Base-by-base conservation (phyloP, 35 echinoderm and acorn worm species). In the Holothuria glaberrima region DNA sequence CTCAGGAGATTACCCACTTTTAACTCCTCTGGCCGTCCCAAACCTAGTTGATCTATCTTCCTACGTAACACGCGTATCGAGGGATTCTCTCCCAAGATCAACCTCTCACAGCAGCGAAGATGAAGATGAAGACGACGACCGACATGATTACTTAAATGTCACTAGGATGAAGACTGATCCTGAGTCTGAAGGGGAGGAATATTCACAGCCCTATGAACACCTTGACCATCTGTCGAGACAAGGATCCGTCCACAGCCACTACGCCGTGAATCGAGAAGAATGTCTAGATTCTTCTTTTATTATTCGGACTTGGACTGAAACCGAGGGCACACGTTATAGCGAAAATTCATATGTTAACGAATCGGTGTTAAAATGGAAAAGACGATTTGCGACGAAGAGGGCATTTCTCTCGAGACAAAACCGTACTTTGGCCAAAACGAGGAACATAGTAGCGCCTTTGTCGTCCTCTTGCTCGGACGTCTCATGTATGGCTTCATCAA, bases 271-370 rank as follows among this genome's bases (percentile, higher is more conserved):
- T 28, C 21, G 20, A 30, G 59, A 86, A n/a, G 28, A 30, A 19
- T 62, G 30, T 22, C 12, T 32, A 62, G 18, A 25, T 26, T 30
- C 82, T 12, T 56, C 78, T 56, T 86, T 86, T 9, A 86, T 86
- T 17, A 22, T 86, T 16, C 26, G 82, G 9, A 86, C 82, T 38
- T 86, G 82, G 82, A 86, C 82, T 31, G 82, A 65, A 17, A 35
- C 82, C 5, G 82, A 62, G 16, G 6, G 32, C 14, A 86, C 12
- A 30, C 14, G 16, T 12, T 28, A 14, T 30, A 65, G 30, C 82
- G 82, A 86, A 27, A 86, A 86, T 30, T 86, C 82, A 0, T 86
- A 86, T 30, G 82, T 86, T 14, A 86, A 86, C 59, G 82, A 86
- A 32, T 86, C 82, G 4, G 82, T 86, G 26, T 65, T 86, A 57